phyloP scores from a whole-genome alignment of 2,888 invertebrate genomes.

The Eurytoma californica region DNA sequence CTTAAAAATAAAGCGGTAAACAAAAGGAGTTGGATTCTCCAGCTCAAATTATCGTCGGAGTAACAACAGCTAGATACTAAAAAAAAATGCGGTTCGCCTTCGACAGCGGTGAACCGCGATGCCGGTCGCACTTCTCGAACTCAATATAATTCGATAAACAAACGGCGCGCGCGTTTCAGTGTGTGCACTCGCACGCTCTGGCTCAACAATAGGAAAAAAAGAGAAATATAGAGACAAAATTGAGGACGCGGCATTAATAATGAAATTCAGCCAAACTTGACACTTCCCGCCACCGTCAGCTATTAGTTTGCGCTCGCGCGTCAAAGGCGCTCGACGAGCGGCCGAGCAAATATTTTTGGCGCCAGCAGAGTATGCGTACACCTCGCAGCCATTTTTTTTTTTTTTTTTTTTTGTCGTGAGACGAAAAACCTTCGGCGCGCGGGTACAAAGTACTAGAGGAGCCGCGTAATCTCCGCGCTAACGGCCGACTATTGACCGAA shows the following conservation, averaged over 20 bases:
- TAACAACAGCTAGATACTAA: too few species aligned
- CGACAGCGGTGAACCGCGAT: too few species aligned
- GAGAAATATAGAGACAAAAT: not conserved
- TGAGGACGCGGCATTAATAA: constrained; percentile 14
- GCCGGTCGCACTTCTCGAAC: too few species aligned
- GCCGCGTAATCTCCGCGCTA: constrained; percentile 13
- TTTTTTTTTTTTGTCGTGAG: constrained; percentile 36
- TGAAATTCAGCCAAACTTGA: constrained; percentile 37
- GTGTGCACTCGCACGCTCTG: too few species aligned
- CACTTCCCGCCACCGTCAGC: constrained; percentile 11
- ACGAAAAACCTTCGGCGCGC: constrained; percentile 57
- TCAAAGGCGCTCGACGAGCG: constrained; percentile 12
- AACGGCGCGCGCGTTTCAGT: not conserved
- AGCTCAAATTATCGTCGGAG: too few species aligned
- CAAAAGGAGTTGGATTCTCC: too few species aligned
- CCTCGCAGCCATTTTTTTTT: not conserved
- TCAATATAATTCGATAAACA: constrained; percentile 15
- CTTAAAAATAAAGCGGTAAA: too few species aligned
- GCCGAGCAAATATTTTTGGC: constrained; percentile 70
- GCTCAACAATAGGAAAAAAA: not conserved
- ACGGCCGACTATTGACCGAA: constrained; percentile 67
- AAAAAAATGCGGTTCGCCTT: too few species aligned
- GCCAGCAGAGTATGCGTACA: constrained; percentile 55
- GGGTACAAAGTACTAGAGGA: constrained; percentile 30
- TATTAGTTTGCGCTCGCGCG: constrained; percentile 27